Base-by-base conservation (phyloP, 2,113 vertebrate genomes). In the Etia nguti region DNA sequence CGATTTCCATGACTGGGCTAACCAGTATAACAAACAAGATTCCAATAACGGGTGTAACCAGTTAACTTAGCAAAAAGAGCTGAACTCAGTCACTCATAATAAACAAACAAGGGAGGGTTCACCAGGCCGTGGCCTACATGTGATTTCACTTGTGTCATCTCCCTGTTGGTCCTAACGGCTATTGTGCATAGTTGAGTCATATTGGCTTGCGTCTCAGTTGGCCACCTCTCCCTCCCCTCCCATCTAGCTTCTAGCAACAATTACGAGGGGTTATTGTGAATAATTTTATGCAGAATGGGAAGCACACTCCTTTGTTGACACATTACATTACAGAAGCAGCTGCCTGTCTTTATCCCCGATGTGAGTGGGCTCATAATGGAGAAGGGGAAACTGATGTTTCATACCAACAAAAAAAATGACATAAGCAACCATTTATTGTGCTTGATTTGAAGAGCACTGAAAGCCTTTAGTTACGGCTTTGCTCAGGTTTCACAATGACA, bases 101-200 rank as follows among this genome's bases (percentile, higher is more conserved):
- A 83, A 90, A 79, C 89, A 91, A 89, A 86, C 81, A 88, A 62
- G 83, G 77, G 81, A 82, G 70, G 31, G 60, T 89, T 88, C 82
- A 57, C 57, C 77, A 52, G 55, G 70, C 59, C 79, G 70, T 10
- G 29, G 82, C 54, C 80, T 80, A 50, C 12, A 24, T 57, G 56
- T 50, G 18, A 75, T 43, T 79, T 54, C 18, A 83, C 68, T 52
- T 46, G 80, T 54, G 52, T 86, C 84, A 56, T 79, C 73, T 88
- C 86, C 86, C 85, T 50, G 83, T 83, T 48, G 77, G 38, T 88
- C 62, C 83, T 54, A 83, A 84, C 88, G 55, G 85, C 62, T 85
- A n/a, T 87, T 90, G 86, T 94, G 92, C 85, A 94, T 85, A 88
- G 86, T 86, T 93, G 83, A 92, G 81, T 90, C 89, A 85, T 81